A percentile compares a stretch with the other conserved stretches of the same genome.
Evolutionary conservation across 2,113 vertebrate genomes (phyloP).

Genomic region (Haemorhous mexicanus): DNA sequence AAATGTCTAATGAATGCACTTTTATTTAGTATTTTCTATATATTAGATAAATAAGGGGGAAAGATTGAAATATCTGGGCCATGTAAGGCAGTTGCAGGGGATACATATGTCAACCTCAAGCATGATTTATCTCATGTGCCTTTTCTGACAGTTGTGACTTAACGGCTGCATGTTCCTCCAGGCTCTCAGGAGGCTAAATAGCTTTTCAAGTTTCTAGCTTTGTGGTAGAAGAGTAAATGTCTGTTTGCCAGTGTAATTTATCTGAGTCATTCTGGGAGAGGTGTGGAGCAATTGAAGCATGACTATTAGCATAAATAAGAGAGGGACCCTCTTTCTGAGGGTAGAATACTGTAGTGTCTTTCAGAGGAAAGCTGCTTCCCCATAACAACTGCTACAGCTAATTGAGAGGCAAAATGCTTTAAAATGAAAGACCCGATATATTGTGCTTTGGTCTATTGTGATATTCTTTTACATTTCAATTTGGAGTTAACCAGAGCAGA

Average conservation of each 20-base stretch:
- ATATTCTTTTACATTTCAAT: not conserved
- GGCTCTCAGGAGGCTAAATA: constrained; percentile 49
- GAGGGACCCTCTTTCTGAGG: not conserved
- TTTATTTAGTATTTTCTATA: not conserved
- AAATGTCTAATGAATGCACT: not conserved
- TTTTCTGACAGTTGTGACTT: constrained; percentile 58
- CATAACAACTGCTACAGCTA: not conserved
- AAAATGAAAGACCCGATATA: not conserved
- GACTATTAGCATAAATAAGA: not conserved
- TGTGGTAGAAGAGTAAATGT: constrained; percentile 25
- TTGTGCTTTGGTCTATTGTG: not conserved
- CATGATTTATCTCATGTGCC: constrained; percentile 21
- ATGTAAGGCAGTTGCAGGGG: constrained; percentile 28
- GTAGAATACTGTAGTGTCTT: not conserved
- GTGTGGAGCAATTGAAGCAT: constrained; percentile 58
- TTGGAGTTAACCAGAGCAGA: not conserved
- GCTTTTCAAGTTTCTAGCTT: constrained; percentile 49
- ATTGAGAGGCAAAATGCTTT: rapidly evolving
- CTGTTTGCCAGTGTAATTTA: constrained; percentile 53
- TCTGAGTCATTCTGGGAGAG: constrained; percentile 78
- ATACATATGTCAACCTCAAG: constrained; percentile 45
- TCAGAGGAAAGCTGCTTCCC: not conserved
- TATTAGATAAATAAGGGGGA: not conserved
- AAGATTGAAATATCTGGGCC: not conserved
- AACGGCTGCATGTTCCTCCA: constrained; percentile 64